Percentiles rank a stretch among this genome's conserved stretches.
These are phyloP conservation scores for Meteorus colon DNA, from an alignment of 2,888 invertebrate species.

Conservation along the genomic window DNA sequence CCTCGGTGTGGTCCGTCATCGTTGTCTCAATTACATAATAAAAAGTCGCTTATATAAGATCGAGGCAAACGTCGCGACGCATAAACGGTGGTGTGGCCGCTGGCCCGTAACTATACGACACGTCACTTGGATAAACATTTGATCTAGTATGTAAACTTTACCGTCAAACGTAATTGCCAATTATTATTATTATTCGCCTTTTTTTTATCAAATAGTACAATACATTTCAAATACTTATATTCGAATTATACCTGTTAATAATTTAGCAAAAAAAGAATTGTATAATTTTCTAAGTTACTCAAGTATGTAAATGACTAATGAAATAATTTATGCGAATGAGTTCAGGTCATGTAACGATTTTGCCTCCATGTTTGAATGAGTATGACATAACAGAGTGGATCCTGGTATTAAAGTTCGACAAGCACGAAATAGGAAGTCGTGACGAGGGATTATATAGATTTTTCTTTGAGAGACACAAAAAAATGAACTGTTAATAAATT, in stretches of 20 bases:
- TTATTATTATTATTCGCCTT: background rate
- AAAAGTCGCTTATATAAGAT: constrained; percentile 70
- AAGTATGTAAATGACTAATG: constrained; percentile 20
- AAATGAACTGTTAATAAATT: background rate
- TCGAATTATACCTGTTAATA: background rate
- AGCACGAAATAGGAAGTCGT: constrained; percentile 33
- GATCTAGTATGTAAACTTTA: constrained; percentile 37
- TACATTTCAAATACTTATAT: background rate
- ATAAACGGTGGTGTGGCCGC: constrained; percentile 57
- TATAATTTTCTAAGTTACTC: background rate
- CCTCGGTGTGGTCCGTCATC: constrained; percentile 39
- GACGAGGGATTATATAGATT: background rate
- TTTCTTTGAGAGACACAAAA: background rate
- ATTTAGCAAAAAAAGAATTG: background rate
- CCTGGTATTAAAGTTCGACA: constrained; percentile 16
- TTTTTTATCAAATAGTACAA: constrained; percentile 2
- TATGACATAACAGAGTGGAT: constrained; percentile 29
- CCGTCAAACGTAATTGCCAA: background rate
- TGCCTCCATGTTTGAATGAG: background rate
- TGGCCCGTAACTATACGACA: constrained; percentile 49
- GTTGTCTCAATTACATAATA: constrained; percentile 69
- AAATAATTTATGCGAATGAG: constrained; percentile 20
- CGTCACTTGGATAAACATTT: constrained; percentile 55
- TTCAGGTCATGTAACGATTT: constrained; percentile 18
- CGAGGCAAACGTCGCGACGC: constrained; percentile 63